A percentile compares a stretch with the other conserved stretches of the same genome.
phyloP scores from a whole-genome alignment of 1,140 invertebrate genomes.

The Bombus vancouverensis region DNA sequence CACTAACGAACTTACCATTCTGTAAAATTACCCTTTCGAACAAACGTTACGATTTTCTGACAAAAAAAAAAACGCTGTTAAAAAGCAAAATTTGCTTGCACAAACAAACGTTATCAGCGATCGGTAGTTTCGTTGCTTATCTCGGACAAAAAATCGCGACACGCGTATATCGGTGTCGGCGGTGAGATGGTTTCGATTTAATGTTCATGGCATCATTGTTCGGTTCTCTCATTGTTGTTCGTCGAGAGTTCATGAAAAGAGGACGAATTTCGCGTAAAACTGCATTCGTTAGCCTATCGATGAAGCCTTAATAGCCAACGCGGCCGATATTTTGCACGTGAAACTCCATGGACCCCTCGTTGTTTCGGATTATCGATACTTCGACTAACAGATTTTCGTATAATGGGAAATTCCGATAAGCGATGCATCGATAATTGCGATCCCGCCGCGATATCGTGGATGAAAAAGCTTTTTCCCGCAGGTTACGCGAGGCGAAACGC shows the following conservation, averaged over 20 bases:
- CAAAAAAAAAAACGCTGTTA: background rate
- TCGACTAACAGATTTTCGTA: slow-evolving; percentile 13
- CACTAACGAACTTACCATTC: background rate
- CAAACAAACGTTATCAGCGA: background rate
- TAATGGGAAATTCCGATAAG: slow-evolving; percentile 19
- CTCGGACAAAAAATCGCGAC: background rate
- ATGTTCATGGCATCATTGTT: background rate
- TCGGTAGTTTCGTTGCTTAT: background rate
- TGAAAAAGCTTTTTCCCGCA: background rate
- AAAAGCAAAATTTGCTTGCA: too few relatives aligned
- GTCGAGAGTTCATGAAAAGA: background rate
- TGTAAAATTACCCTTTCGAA: background rate
- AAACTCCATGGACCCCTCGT: background rate
- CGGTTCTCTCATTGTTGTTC: background rate
- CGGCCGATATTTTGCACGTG: background rate
- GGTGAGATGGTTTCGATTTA: background rate
- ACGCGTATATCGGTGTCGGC: background rate
- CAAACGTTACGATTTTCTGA: too few relatives aligned
- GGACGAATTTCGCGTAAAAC: background rate
- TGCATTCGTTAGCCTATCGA: slow-evolving; percentile 3
- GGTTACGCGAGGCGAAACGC: background rate
- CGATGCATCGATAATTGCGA: slow-evolving; percentile 3
- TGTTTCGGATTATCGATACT: slow-evolving; percentile 28
- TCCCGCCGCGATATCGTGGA: background rate
- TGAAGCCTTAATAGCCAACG: slow-evolving; percentile 1